A percentile compares a stretch with the other conserved stretches of the same genome.
Conservation (phyloP, 2,888 invertebrate genomes). For the Hypomecis atomaria region DNA sequence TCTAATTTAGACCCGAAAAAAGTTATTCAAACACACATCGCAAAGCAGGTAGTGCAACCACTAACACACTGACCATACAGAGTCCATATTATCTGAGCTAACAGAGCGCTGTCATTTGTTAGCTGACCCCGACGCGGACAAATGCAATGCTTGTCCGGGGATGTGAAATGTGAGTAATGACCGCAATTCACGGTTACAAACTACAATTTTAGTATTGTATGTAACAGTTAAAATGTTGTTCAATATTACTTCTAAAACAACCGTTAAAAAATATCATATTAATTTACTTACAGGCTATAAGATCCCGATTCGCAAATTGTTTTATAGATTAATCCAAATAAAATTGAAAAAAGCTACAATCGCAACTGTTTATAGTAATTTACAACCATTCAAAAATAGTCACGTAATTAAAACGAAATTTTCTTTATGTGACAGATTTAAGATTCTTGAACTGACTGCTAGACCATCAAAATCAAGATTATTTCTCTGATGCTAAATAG, state of each 20-base stretch:
- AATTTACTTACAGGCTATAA: too few species aligned
- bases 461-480: too few species aligned
- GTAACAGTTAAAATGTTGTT: not conserved
- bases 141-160: constrained; percentile 46
- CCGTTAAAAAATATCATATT: too few species aligned
- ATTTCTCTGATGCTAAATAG: too few species aligned
- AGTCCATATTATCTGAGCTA: constrained; percentile 60
- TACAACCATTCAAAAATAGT: too few species aligned
- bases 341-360: too few species aligned
- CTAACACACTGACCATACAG: constrained; percentile 24
- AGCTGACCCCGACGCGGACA: constrained; percentile 38
- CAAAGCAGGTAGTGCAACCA: constrained; percentile 41
- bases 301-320: too few species aligned
- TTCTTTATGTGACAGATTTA: too few species aligned
- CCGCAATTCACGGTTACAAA: constrained; percentile 22
- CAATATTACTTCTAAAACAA: not conserved
- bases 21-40: not conserved
- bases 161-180: constrained; percentile 33
- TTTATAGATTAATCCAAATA: too few species aligned
- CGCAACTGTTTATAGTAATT: too few species aligned
- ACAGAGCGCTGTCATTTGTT: constrained; percentile 70
- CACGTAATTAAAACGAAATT: too few species aligned
- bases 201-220: constrained; percentile 6
- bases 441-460: too few species aligned
- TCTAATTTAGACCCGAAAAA: not conserved